phyloP scores from a whole-genome alignment of 2,113 vertebrate genomes.

The Esox niger region DNA sequence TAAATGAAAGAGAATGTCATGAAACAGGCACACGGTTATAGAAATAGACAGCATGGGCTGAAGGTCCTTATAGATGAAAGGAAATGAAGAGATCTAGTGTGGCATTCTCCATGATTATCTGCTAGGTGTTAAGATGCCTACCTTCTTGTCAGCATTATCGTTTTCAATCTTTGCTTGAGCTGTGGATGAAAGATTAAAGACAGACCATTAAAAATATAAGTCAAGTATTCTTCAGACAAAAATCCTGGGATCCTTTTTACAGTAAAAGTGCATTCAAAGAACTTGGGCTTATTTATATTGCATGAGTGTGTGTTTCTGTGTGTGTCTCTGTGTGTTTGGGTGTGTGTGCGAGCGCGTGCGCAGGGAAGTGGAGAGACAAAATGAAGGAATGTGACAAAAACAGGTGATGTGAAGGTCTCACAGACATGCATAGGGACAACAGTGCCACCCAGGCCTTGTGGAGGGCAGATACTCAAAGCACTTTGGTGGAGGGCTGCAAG shows the following conservation, averaged over 20 bases:
- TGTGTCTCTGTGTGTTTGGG: too few species aligned
- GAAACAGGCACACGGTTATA: conserved; percentile 18
- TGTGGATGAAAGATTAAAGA: conserved; percentile 37
- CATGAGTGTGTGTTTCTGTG: too few species aligned
- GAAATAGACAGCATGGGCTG: not conserved
- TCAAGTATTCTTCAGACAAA: not conserved
- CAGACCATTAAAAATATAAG: not conserved
- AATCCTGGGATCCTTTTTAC: not conserved
- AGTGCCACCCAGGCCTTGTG: conserved; percentile 23
- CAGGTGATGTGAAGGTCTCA: conserved; percentile 38
- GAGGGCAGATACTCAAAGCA: conserved; percentile 26
- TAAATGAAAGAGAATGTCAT: conserved; percentile 33
- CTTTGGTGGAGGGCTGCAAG: conserved; percentile 44
- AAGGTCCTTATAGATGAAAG: not conserved
- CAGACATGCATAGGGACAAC: conserved; percentile 62
- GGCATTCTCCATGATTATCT: not conserved
- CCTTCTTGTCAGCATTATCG: conserved; percentile 62
- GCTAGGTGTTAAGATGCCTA: conserved; percentile 20
- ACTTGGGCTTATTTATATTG: not conserved
- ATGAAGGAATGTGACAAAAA: conserved; percentile 14
- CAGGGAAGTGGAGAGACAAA: conserved; percentile 18
- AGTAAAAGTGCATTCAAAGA: conserved; percentile 6
- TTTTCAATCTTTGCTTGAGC: conserved; percentile 71
- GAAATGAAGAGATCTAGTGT: not conserved
- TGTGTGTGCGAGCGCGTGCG: conserved; percentile 24